Percentiles rank a stretch among this genome's conserved stretches.
Conservation (phyloP, 2,113 vertebrate species). For the Cricetomys ansorgei region DNA sequence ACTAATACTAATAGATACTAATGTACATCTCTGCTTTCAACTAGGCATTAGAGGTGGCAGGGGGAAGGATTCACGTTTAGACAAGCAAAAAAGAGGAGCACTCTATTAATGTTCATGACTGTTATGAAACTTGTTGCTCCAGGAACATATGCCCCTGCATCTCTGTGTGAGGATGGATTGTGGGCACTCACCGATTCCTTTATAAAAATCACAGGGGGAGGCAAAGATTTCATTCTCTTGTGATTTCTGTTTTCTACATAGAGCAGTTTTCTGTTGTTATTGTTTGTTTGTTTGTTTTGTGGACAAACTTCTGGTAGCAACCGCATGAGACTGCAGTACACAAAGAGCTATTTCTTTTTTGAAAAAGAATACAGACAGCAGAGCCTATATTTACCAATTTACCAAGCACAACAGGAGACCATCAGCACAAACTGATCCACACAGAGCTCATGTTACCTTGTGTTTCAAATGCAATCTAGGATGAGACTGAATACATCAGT, state of each 20-base stretch:
- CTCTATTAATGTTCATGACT: not conserved
- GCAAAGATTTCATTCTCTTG: not conserved
- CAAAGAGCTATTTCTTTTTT: not conserved
- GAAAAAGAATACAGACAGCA: not conserved
- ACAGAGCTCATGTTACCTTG: not conserved
- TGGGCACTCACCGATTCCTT: not conserved
- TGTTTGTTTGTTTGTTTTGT: no score
- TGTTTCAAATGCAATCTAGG: slow-evolving; percentile 29
- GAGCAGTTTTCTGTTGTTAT: no score
- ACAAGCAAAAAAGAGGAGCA: not conserved
- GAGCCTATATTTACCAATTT: no score
- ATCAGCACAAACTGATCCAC: not conserved
- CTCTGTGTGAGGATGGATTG: not conserved
- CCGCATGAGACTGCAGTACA: not conserved
- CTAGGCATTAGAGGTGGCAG: not conserved
- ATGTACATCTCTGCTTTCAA: not conserved
- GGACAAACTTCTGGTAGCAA: slow-evolving; percentile 15
- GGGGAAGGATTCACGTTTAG: not conserved
- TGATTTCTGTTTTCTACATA: slow-evolving; percentile 1
- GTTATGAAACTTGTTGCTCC: not conserved
- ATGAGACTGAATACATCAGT: not conserved
- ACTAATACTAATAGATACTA: not conserved
- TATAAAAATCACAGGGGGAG: not conserved
- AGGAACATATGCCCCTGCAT: not conserved
- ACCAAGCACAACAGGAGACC: not conserved